Base-by-base conservation (phyloP, 2,113 vertebrate genomes). In the Nibea albiflora region DNA sequence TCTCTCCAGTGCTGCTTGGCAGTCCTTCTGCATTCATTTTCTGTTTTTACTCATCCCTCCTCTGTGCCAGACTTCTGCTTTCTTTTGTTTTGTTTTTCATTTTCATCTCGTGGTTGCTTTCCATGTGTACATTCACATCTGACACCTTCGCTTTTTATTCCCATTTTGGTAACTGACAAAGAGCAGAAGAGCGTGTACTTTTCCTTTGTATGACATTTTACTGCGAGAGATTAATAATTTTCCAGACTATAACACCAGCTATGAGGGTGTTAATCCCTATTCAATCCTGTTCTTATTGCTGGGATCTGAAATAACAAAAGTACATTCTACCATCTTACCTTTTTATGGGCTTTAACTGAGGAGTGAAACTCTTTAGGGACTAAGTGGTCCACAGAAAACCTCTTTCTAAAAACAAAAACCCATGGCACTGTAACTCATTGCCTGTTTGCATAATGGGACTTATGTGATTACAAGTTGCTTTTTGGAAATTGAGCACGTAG, bases 1-100 rank as follows among this genome's bases (percentile, higher is more conserved):
- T 86, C 79, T 91, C 89, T 78, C 72, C 70, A 77, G 84, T 84
- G 80, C 87, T 71, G 83, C 83, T 84, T 88, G 84, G 84, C 85
- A 89, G 73, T 64, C 60, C 57, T 70, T 83, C 73, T 73, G 76
- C 70, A 78, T 85, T 83, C 67, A 71, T 70, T 85, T 86, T 85
- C 78, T 82, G 58, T 81, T 88, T 83, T 84, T 57, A 69, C 83
- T 73, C 67, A 72, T 50, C 12, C 63, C 52, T 74, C 78, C 26
- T 69, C 63, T 76, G 28, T 83, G 76, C 81, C 82, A 77, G 76
- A 77, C 81, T 75, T 71, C 64, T 78, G 75, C 80, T 85, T 76
- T 82, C 46, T 78, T 80, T 89, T 80, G 17, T 83, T 65, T 81
- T 58, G 57, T 81, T 80, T 88, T 78, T 85, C 31, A 69, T 70